Conservation (phyloP, 1,140 invertebrate genomes). For the Eubasilissa regina region DNA sequence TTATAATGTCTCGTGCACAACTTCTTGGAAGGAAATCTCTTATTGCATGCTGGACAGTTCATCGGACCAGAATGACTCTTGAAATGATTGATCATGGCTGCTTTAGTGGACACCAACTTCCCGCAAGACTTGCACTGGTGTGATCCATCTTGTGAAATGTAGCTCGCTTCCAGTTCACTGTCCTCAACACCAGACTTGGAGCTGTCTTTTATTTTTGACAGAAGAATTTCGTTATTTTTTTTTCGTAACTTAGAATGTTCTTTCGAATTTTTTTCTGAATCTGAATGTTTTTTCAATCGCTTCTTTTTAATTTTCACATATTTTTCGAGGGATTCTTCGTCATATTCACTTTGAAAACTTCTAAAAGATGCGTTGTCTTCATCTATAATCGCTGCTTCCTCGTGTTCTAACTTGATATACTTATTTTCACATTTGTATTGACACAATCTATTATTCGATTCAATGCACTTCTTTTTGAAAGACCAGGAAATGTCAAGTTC, state of each 20-base stretch:
- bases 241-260: not conserved
- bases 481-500: not conserved
- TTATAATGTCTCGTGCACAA: slow-evolving; percentile 19
- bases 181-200: not conserved
- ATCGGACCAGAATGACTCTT: slow-evolving; percentile 13
- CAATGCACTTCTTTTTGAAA: slow-evolving; percentile 13
- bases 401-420: not conserved
- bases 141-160: not conserved
- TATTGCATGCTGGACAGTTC: slow-evolving; percentile 4
- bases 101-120: not conserved
- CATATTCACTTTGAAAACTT: not conserved
- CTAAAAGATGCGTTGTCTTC: not conserved
- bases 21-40: slow-evolving; percentile 3
- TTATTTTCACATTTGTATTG: not conserved
- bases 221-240: not conserved
- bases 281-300: not conserved
- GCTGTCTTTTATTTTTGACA: not conserved
- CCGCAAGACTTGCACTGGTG: slow-evolving; percentile 3
- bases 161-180: not conserved
- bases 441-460: slow-evolving; percentile 3
- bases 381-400: not conserved
- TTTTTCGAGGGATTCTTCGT: not conserved
- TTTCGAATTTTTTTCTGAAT: not conserved
- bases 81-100: slow-evolving; percentile 20
- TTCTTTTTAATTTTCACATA: not conserved